Base-by-base conservation (phyloP, 2,113 vertebrate species). In the Craseonycteris thonglongyai region DNA sequence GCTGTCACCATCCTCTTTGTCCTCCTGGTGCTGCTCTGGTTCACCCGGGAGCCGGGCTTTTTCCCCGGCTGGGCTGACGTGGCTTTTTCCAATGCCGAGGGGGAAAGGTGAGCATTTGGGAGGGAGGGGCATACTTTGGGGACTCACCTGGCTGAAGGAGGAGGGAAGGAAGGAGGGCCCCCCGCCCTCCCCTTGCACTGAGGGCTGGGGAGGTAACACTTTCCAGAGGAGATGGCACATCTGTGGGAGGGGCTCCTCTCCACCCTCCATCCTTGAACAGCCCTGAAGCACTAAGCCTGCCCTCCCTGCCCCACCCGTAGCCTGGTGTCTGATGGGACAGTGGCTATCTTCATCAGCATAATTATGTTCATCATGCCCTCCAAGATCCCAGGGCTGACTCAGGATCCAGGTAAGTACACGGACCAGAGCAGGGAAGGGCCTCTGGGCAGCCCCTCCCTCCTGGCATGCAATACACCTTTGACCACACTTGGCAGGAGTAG, bases 1-100 rank as follows among this genome's bases (percentile, higher is more conserved):
- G 95, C 95, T 0, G 97, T 99, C 92, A 97, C 98, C 11, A 0
- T 75, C 79, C 94, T 99, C 91, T 99, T 99, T 11, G 0, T 98
- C 42, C 15, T 98, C 38, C 83, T 99, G 96, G 99, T 99, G 30
- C 0, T 99, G 15, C 97, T 99, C 45, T 99, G 99, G 99, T 99
- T 99, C 97, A 99, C 99, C 7, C 98, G 99, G 90, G 99, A 99
- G 1, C 99, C 99, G 0, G 99, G 99, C 0, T 99, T 99, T 97
- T 98, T 99, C 45, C 94, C 90, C 0, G 99, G 99, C 33, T 99
- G 99, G 99, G 97, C 99, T 98, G 33, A 98, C 95, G 74, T 97
- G 75, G 97, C 98, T 79, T 99, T 99, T 82, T 5, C 95, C 92
- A 98, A 98, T 47, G 24, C 30, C 38, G 5, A 84, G 0, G 13